Conservation (phyloP, 2,113 vertebrate genomes). For the Heterocephalus glaber region DNA sequence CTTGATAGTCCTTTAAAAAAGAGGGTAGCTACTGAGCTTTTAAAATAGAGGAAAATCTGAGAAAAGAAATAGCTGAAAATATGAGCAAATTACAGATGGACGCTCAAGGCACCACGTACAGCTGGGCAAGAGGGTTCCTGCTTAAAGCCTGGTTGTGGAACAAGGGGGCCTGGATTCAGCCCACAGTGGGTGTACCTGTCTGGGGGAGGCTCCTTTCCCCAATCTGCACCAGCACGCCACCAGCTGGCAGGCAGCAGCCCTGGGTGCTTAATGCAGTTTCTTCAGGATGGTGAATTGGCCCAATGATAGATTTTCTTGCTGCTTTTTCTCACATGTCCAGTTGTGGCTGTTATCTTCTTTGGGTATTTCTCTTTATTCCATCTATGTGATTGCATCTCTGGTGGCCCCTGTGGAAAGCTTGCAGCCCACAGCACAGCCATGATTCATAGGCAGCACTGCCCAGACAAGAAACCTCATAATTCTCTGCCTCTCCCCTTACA, state of each 20-base stretch:
- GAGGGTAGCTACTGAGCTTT: conserved; percentile 27
- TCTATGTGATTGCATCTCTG: conserved; percentile 2
- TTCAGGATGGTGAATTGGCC: background rate
- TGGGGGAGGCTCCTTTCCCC: background rate
- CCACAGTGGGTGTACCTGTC: fast-evolving
- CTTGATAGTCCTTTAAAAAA: conserved; percentile 49
- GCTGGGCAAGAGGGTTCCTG: background rate
- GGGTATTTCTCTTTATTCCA: background rate
- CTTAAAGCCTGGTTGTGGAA: background rate
- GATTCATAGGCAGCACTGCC: background rate
- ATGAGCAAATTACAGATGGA: background rate
- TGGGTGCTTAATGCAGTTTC: background rate
- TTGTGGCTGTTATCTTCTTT: conserved; percentile 20
- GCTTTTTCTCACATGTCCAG: background rate
- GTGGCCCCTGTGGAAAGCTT: conserved; percentile 18
- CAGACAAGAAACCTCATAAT: background rate
- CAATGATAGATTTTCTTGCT: background rate
- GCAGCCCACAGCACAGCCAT: conserved; percentile 38
- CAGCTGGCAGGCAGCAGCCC: background rate
- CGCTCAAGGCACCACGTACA: background rate
- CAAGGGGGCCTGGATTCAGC: background rate
- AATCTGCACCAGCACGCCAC: background rate
- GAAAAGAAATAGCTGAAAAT: conserved; percentile 39
- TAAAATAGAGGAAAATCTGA: background rate
- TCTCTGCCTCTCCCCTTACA: background rate